A percentile compares a stretch with the other conserved stretches of the same genome.
Conservation (phyloP, 92 coral and sea anemone genomes). For the Anthopleura xanthogrammica region DNA sequence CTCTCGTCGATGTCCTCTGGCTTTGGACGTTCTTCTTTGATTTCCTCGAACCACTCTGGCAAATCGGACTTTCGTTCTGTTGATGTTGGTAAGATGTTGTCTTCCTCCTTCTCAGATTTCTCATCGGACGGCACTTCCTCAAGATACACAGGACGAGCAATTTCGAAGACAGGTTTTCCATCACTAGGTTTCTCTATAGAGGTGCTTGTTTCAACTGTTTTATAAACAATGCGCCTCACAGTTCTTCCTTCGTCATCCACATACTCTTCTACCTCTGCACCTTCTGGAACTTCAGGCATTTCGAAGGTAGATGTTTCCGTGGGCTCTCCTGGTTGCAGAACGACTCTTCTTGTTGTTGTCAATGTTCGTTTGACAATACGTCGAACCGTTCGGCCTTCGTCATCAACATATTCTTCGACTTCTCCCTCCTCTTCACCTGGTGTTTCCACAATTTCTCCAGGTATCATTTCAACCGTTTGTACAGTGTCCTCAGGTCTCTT, state of each 20-base stretch:
- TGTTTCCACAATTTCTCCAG: background rate
- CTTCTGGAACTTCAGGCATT: constrained; percentile 7
- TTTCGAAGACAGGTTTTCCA: background rate
- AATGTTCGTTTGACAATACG: constrained; percentile 62
- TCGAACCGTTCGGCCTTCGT: constrained; percentile 66
- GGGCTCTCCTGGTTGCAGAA: constrained; percentile 1
- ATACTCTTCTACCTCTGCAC: constrained; percentile 25
- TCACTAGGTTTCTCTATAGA: constrained; percentile 10
- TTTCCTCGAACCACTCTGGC: constrained; percentile 32
- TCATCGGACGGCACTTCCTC: background rate
- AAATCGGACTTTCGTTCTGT: constrained; percentile 13
- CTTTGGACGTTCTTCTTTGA: constrained; percentile 35
- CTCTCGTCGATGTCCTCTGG: constrained; percentile 21
- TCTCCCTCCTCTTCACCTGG: constrained; percentile 44
- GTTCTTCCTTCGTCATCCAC: constrained; percentile 39
- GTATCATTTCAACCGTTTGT: constrained; percentile 35
- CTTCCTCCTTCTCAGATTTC: constrained; percentile 44
- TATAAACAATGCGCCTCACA: constrained; percentile 41
- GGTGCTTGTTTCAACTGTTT: constrained; percentile 44
- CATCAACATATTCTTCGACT: constrained; percentile 73
- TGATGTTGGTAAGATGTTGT: constrained; percentile 20
- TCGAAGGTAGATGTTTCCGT: background rate
- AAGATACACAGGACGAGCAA: background rate
- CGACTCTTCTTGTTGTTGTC: constrained; percentile 33
- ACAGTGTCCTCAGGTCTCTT: constrained; percentile 25